These are phyloP conservation scores for Mormyrus hasselquistii DNA, from an alignment of 2,797 vertebrate genomes.

Conservation along the genomic window DNA sequence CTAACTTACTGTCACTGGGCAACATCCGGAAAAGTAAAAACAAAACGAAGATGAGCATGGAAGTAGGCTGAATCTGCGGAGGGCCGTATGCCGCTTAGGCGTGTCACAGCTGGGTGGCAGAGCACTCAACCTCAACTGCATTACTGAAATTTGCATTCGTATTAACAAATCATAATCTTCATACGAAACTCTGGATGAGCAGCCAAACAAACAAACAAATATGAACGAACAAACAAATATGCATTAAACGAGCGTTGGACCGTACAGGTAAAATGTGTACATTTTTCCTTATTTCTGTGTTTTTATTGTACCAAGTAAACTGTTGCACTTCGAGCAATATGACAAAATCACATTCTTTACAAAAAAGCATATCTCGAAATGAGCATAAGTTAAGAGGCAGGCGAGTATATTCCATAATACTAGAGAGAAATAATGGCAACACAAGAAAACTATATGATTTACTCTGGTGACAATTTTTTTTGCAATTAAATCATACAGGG, in stretches of 20 bases:
- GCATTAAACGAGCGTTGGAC: neutral
- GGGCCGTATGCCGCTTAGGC: neutral
- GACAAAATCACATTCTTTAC: neutral
- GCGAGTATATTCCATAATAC: neutral
- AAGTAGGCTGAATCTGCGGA: neutral
- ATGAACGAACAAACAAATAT: neutral
- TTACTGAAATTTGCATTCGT: neutral
- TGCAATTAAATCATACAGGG: neutral
- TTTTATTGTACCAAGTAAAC: neutral
- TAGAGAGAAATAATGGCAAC: neutral
- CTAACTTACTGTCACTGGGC: neutral
- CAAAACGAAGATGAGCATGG: neutral
- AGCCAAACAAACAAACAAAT: neutral
- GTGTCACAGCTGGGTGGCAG: neutral
- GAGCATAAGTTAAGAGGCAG: neutral
- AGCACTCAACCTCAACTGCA: neutral
- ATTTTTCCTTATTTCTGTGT: neutral
- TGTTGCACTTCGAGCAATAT: neutral
- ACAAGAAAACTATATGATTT: neutral
- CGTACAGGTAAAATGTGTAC: neutral
- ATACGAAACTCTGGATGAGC: neutral
- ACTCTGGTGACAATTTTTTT: neutral
- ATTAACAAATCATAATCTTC: neutral
- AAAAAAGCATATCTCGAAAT: neutral
- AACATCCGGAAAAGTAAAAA: neutral